Evolutionary conservation across 2,113 vertebrate species (phyloP).

Genomic region (Pantherophis guttatus): DNA sequence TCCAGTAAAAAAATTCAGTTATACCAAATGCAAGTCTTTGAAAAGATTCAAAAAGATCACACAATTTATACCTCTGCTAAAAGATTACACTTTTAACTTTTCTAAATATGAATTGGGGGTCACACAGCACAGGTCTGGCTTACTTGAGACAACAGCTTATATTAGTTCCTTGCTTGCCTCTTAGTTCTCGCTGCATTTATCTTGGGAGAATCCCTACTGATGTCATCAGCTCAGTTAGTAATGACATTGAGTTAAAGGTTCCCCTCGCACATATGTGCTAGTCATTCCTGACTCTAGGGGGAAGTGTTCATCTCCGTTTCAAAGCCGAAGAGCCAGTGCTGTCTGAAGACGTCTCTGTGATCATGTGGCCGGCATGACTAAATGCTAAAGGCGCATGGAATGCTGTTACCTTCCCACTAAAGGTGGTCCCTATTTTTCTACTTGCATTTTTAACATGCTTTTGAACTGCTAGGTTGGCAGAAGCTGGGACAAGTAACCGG

Average conservation of each 20-base stretch:
- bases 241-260: neutral
- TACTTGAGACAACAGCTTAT: neutral
- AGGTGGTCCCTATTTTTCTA: too few relatives aligned
- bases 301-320: too few relatives aligned
- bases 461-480: too few relatives aligned
- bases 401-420: too few relatives aligned
- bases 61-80: neutral
- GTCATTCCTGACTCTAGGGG: too few relatives aligned
- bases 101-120: neutral
- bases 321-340: too few relatives aligned
- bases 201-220: neutral
- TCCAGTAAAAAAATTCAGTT: neutral
- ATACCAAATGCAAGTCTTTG: neutral
- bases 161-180: neutral
- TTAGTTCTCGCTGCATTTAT: neutral
- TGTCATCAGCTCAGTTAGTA: neutral
- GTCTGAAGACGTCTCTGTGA: too few relatives aligned
- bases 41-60: neutral
- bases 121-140: neutral
- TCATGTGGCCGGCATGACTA: too few relatives aligned
- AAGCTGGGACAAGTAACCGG: too few relatives aligned
- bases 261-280: too few relatives aligned
- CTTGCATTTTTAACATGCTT: too few relatives aligned
- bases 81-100: neutral
- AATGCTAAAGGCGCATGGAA: too few relatives aligned